These are phyloP conservation scores for Trogon surrucura DNA, from an alignment of 2,113 vertebrate genomes.

Conservation along the genomic window DNA sequence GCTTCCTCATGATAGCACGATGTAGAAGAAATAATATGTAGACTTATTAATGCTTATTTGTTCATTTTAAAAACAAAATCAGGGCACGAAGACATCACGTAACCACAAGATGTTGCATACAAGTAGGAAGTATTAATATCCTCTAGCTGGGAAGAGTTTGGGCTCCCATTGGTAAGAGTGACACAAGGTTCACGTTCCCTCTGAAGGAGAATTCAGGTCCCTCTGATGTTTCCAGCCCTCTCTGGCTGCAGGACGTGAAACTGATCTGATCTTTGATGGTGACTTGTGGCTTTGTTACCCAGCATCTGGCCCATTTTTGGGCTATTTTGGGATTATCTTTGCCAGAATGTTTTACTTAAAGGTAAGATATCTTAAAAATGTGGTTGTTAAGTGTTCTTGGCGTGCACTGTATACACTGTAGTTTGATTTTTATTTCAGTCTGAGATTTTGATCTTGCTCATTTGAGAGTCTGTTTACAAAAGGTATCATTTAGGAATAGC, in stretches of 20 bases:
- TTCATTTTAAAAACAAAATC: neutral
- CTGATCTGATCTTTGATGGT: neutral
- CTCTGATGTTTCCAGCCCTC: slow-evolving; percentile 21
- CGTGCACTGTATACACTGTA: neutral
- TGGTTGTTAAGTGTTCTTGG: neutral
- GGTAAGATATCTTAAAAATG: neutral
- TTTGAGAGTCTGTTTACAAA: neutral
- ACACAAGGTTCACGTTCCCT: slow-evolving; percentile 9
- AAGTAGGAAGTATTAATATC: neutral
- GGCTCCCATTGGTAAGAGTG: neutral
- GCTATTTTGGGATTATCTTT: slow-evolving; percentile 16
- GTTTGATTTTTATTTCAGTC: neutral
- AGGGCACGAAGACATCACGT: neutral
- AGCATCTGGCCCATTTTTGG: neutral
- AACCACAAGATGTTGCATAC: neutral
- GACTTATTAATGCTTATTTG: neutral
- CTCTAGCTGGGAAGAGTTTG: neutral
- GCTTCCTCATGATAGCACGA: neutral
- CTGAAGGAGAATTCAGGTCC: neutral
- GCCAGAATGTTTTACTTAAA: neutral
- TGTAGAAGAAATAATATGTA: neutral
- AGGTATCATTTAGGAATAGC: neutral
- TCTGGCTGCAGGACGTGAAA: neutral
- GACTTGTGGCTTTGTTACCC: neutral
- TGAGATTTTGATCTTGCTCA: neutral